Evolutionary conservation across 2,113 vertebrate genomes (phyloP).

Genomic region (Cynopterus brachyotis): DNA sequence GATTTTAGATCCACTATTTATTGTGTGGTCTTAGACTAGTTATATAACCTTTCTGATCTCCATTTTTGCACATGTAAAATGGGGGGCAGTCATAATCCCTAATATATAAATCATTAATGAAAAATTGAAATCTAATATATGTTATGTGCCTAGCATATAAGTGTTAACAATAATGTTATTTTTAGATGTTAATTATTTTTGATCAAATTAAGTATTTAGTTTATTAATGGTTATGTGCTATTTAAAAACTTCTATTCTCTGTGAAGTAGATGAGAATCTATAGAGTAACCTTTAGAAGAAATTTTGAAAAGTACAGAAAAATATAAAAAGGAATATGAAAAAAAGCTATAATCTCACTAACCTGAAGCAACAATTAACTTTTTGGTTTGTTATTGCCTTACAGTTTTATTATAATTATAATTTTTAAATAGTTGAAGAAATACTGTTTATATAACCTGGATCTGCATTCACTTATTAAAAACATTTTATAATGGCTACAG

Average conservation of each 20-base stretch:
- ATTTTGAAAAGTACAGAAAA: constrained; percentile 38
- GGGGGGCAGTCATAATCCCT: not conserved
- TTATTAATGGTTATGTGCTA: constrained; percentile 8
- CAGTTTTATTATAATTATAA: not conserved
- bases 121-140: constrained; percentile 18
- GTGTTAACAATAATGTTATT: not conserved
- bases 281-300: constrained; percentile 7
- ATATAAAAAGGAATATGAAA: not conserved
- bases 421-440: constrained; percentile 47
- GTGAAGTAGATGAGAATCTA: constrained; percentile 39
- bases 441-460: not conserved
- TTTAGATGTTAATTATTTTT: constrained; percentile 42
- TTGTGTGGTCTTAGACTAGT: not conserved
- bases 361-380: not conserved
- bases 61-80: constrained; percentile 23
- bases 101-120: not conserved
- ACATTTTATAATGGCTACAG: not conserved
- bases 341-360: not conserved
- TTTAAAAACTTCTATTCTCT: not conserved
- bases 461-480: constrained; percentile 13
- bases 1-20: not conserved
- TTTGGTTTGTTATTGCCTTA: not conserved
- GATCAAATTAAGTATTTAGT: constrained; percentile 30
- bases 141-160: not conserved
- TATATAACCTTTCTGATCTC: not conserved